Evolutionary conservation across 2,888 invertebrate species (phyloP).

Genomic region (Dioctria rufipes): DNA sequence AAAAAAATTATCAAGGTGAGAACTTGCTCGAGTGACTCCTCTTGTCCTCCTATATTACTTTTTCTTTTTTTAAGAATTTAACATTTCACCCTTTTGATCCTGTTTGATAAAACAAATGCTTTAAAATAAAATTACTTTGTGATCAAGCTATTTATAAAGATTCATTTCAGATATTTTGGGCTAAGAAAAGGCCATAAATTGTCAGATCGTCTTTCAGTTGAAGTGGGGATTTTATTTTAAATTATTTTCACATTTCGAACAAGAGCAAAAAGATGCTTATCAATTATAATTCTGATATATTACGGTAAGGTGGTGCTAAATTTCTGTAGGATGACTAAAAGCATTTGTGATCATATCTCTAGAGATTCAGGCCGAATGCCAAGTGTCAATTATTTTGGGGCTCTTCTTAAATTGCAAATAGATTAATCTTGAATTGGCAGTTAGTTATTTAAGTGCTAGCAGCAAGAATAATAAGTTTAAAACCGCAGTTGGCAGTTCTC

Average conservation of each 20-base stretch:
- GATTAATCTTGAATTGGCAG: too few species aligned
- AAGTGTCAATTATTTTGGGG: too few species aligned
- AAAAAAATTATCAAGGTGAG: slow-evolving; percentile 70
- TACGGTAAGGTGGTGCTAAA: too few species aligned
- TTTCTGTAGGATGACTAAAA: too few species aligned
- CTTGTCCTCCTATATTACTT: background rate
- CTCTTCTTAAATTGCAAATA: too few species aligned
- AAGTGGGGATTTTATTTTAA: too few species aligned
- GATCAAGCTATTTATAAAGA: slow-evolving; percentile 26
- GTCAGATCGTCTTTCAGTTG: background rate
- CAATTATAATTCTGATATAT: background rate
- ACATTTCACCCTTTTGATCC: slow-evolving; percentile 9
- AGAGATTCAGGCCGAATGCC: too few species aligned
- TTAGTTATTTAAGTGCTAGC: too few species aligned
- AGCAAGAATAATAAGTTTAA: too few species aligned
- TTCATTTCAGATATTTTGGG: slow-evolving; percentile 19
- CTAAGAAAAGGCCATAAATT: slow-evolving; percentile 11
- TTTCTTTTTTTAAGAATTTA: background rate
- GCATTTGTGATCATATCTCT: too few species aligned
- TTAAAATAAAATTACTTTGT: background rate
- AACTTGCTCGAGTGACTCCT: background rate
- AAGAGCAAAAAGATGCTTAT: slow-evolving; percentile 22
- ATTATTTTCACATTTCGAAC: slow-evolving; percentile 4
- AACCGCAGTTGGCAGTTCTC: too few species aligned
- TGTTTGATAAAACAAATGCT: slow-evolving; percentile 10